These are phyloP conservation scores for Eledone cirrhosa DNA, from an alignment of 2,888 invertebrate genomes.

Conservation along the genomic window DNA sequence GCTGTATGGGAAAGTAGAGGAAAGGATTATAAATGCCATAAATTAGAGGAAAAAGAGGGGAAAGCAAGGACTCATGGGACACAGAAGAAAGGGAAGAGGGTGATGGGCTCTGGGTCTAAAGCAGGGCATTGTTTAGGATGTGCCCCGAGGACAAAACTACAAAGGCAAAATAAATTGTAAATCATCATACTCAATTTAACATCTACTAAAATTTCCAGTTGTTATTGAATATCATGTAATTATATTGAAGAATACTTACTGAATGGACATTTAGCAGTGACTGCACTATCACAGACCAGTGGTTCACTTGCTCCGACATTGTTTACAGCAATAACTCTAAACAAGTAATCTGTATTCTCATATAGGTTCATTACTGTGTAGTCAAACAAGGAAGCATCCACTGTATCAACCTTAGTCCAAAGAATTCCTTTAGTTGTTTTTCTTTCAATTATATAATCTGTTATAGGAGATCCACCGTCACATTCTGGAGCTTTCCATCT, in stretches of 20 bases:
- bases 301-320: slow-evolving; percentile 73
- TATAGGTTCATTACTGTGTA: slow-evolving; percentile 59
- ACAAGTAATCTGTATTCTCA: slow-evolving; percentile 65
- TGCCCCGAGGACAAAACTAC: no score
- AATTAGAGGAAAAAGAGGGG: no score
- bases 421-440: slow-evolving; percentile 68
- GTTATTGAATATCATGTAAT: slow-evolving; percentile 26
- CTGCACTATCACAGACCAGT: slow-evolving; percentile 68
- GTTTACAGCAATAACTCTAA: slow-evolving; percentile 52
- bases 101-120: no score
- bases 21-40: no score
- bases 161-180: no score
- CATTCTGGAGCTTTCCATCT: slow-evolving; percentile 77
- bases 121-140: no score
- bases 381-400: slow-evolving; percentile 73
- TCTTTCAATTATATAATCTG: slow-evolving; percentile 62
- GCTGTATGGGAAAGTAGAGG: no score
- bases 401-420: slow-evolving; percentile 83
- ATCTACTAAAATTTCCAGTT: slow-evolving; percentile 8
- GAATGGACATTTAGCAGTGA: slow-evolving; percentile 79
- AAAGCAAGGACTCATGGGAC: no score
- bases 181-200: no score
- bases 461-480: slow-evolving; percentile 83
- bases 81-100: no score
- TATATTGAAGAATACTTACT: slow-evolving; percentile 77